A percentile compares a stretch with the other conserved stretches of the same genome.
Evolutionary conservation across 1,140 invertebrate genomes (phyloP).

Genomic region (Procambarus virginalis): DNA sequence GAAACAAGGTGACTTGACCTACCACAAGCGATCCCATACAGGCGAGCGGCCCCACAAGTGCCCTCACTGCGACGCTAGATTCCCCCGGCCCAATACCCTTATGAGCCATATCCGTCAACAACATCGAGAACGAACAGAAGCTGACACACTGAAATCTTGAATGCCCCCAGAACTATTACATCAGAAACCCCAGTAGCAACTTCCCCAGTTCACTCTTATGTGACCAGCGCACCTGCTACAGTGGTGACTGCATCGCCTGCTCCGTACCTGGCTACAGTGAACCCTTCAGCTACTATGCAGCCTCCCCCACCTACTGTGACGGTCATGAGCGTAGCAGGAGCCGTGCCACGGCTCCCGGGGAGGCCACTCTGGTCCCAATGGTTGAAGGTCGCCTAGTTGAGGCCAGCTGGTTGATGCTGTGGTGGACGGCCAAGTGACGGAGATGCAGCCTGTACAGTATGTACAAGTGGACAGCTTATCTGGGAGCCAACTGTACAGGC

Average conservation of each 20-base stretch:
- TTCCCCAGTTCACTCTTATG: conserved; percentile 3
- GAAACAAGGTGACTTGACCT: conserved; percentile 66
- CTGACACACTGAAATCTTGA: background rate
- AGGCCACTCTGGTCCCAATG: conserved; percentile 20
- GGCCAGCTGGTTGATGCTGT: conserved; percentile 43
- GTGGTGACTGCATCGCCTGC: conserved; percentile 7
- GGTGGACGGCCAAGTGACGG: conserved; percentile 51
- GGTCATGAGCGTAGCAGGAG: conserved; percentile 34
- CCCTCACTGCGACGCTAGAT: conserved; percentile 72
- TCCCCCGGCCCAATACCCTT: conserved; percentile 58
- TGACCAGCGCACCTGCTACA: conserved; percentile 15
- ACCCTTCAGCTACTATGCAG: conserved; percentile 9
- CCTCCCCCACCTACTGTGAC: conserved; percentile 31
- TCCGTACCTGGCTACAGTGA: conserved; percentile 31
- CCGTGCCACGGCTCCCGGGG: background rate
- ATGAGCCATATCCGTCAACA: conserved; percentile 57
- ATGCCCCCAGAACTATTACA: background rate
- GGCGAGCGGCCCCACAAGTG: conserved; percentile 74
- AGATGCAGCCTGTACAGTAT: conserved; percentile 58
- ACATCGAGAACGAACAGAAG: conserved; percentile 2
- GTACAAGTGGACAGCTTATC: conserved; percentile 55
- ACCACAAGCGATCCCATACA: conserved; percentile 73
- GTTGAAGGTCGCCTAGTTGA: no score
- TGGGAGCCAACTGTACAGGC: conserved; percentile 36
- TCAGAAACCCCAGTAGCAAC: conserved; percentile 8